Conservation (phyloP, 2,113 vertebrate species). For the Misgurnus anguillicaudatus region DNA sequence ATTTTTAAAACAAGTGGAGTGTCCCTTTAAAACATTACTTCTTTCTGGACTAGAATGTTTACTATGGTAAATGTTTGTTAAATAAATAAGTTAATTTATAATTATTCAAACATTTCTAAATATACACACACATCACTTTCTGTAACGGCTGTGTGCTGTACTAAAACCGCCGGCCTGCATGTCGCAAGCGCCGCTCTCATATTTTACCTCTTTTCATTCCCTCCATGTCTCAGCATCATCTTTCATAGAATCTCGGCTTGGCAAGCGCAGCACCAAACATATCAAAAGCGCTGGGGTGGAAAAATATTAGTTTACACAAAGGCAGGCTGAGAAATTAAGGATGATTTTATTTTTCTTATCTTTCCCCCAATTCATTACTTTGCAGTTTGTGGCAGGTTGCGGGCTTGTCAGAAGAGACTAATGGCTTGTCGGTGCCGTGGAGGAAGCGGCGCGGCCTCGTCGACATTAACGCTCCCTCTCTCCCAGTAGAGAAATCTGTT, state of each 20-base stretch:
- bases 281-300: constrained; percentile 56
- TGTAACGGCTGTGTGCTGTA: constrained; percentile 45
- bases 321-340: constrained; percentile 64
- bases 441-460: constrained; percentile 51
- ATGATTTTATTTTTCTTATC: constrained; percentile 63
- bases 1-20: no score
- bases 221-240: constrained; percentile 53
- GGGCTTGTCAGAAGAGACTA: constrained; percentile 58
- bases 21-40: no score
- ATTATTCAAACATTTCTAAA: background rate
- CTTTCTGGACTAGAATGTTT: no score
- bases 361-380: constrained; percentile 59
- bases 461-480: constrained; percentile 59
- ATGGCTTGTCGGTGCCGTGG: constrained; percentile 53
- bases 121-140: constrained; percentile 9
- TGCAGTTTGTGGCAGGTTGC: constrained; percentile 52
- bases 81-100: no score
- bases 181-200: constrained; percentile 31
- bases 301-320: constrained; percentile 68
- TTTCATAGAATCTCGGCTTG: constrained; percentile 53
- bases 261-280: constrained; percentile 42
- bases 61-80: no score
- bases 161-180: constrained; percentile 6
- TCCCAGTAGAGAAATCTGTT: constrained; percentile 66
- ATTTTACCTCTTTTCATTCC: constrained; percentile 50